Evolutionary conservation across 2,888 invertebrate species (phyloP), one percentile per base, ranked within the genome.

Genomic region (Daptonema setosum): DNA sequence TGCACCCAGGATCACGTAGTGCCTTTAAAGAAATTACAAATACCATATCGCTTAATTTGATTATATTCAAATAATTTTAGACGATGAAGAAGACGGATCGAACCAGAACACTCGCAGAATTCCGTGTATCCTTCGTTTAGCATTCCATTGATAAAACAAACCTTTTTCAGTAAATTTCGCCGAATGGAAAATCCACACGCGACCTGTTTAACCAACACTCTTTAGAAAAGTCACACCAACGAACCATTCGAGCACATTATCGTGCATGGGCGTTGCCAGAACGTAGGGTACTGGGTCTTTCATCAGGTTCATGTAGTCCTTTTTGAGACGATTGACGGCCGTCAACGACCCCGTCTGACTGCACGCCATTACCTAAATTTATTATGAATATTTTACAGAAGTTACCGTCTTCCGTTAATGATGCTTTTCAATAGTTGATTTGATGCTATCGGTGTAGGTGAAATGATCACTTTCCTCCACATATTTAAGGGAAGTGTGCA

Each of bases 211-310:
- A 35, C 8, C 8, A 35, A 17, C 17, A 17, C 8, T 11, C 35
- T 35, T 35, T 35, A 17, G 17, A 17, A 35, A 35, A 11, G 8
- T 8, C 35, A 35, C 8, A 8, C 8, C 8, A 8, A 35, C 35
- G 11, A 74, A 81, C 93, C 97, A 99, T 78, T 95, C 91, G 58
- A 97, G 76, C 64, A 99, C 90, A 72, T 99, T 95, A 29, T 85
- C 81, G 25, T 87, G 86, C 56, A 91, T 77, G 58, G 97, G 97
- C 69, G 88, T 88, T 8, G 93, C 95, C 59, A 83, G 81, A 54
- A 95, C 84, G 72, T 88, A 95, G 54, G 95, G 95, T 60, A 95
- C 83, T 20, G 95, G 95, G 73, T 97, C 95, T 66, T 83, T 83
- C 74, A 88, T 86, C 50, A 99, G 77, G 57, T 93, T 80, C 69